Evolutionary conservation across 2,888 invertebrate species (phyloP).

Genomic region (Acanthopleura granulata): DNA sequence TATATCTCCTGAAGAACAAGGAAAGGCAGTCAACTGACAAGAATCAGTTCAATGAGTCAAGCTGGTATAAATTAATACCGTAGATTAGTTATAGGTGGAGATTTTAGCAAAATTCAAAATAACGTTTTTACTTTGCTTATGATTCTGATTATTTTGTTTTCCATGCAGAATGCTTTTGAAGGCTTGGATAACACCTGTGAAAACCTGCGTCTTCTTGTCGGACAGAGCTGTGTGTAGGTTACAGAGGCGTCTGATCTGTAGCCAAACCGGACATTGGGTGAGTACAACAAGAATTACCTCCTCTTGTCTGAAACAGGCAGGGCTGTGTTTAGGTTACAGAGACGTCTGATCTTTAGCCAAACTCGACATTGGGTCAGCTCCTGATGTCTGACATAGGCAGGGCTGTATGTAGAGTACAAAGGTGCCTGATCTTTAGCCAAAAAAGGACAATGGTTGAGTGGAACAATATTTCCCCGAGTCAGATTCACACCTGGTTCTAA

Average conservation of each 20-base stretch:
- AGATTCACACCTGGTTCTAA: too few species aligned
- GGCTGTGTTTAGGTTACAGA: background rate
- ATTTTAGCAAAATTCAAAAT: too few species aligned
- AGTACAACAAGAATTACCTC: background rate
- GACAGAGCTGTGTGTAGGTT: background rate
- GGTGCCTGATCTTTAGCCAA: background rate
- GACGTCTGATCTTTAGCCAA: background rate
- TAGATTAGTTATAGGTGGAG: too few species aligned
- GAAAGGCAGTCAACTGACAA: too few species aligned
- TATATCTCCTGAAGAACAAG: too few species aligned
- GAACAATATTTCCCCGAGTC: too few species aligned
- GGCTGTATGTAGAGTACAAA: background rate
- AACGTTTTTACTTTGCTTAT: too few species aligned
- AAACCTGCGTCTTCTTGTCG: background rate
- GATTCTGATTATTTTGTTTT: too few species aligned
- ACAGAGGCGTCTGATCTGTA: background rate
- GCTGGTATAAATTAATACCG: too few species aligned
- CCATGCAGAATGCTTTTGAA: too few species aligned
- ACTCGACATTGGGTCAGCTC: background rate
- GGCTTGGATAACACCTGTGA: background rate
- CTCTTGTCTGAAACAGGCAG: background rate
- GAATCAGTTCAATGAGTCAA: too few species aligned
- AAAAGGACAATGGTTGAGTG: too few species aligned
- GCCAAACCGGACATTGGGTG: background rate
- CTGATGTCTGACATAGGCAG: background rate